Base-by-base conservation (phyloP, 2,888 invertebrate species). In the Tineola bisselliella region DNA sequence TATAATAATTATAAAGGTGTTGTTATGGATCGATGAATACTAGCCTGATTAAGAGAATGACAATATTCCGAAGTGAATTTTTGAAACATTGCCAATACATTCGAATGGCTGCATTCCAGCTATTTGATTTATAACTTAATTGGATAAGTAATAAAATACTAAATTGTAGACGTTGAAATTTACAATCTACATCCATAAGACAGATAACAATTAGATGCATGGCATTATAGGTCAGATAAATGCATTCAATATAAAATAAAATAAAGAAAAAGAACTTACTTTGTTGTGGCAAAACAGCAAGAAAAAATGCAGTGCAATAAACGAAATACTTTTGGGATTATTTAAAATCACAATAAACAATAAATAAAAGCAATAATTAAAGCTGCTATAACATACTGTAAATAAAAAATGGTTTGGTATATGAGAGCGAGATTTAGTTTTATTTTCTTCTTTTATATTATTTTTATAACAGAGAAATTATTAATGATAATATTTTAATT, bases 201-300 rank as follows among this genome's bases (percentile, higher is more conserved):
- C 25, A 6, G 25, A 25, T 25, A 25, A 2, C 25, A 25, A 25
- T 25, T 6, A 25, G 25, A 6, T 25, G 25, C 25, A 25, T 25
- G 25, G 6, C 6, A 25, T 25, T 25, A 25, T 25, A 25, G 25
- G 4, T 25, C 25, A 25, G 6, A 25, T 25, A 25, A 4, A 25
- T 19, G 56, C 56, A 13, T 4, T 56, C 31, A 56, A n/a, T 5
- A 19, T 18, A 56, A 64, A 61, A 12, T 48, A 63, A 62, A 44
- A 61, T 58, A 62, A 61, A 19, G 25, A 33, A 64, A 63, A 44
- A 60, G 62, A 63, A 66, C 66, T 65, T 66, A 66, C 66, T 60
- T 63, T 62, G 59, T 19, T 59, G 59, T 19, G 59, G 33, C 61
- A 59, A 62, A 62, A 61, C 61, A 31, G 5, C 19, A n/a, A 54